Percentiles rank a stretch among this genome's conserved stretches.
phyloP scores from a whole-genome alignment of 1,140 invertebrate species.

The Oryzaephilus surinamensis region DNA sequence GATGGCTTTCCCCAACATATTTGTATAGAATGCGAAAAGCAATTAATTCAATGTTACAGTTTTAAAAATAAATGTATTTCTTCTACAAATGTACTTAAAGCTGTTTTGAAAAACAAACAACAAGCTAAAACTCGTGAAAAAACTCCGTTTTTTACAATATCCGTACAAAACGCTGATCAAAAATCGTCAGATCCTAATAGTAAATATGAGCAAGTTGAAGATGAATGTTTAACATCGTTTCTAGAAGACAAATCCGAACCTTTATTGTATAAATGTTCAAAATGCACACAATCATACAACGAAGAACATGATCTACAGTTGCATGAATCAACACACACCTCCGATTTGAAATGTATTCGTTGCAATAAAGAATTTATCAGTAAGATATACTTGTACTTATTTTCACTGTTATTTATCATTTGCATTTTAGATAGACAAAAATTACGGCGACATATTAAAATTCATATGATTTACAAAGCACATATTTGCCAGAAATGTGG shows the following conservation, averaged over 20 bases:
- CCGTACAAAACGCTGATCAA: neutral
- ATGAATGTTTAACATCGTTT: slow-evolving; percentile 13
- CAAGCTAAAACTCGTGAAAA: slow-evolving; percentile 1
- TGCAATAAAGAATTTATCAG: slow-evolving; percentile 12
- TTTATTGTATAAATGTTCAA: slow-evolving; percentile 10
- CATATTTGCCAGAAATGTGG: slow-evolving; percentile 27
- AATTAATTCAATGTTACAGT: slow-evolving; percentile 7
- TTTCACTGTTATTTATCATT: no score
- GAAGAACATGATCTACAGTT: slow-evolving; percentile 12
- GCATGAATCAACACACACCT: slow-evolving; percentile 14
- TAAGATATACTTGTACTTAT: slow-evolving; percentile 5
- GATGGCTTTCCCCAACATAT: slow-evolving; percentile 11
- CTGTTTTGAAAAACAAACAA: slow-evolving; percentile 2
- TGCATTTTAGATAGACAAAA: slow-evolving; percentile 14
- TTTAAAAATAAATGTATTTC: slow-evolving; percentile 14
- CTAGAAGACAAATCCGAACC: slow-evolving; percentile 9
- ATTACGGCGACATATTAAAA: slow-evolving; percentile 28
- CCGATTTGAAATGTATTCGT: slow-evolving; percentile 4
- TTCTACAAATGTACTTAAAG: slow-evolving; percentile 8
- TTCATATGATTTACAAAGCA: slow-evolving; percentile 26
- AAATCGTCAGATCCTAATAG: no score
- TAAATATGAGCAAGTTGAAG: neutral
- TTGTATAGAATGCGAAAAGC: slow-evolving; percentile 7
- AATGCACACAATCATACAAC: slow-evolving; percentile 15
- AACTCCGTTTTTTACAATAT: slow-evolving; percentile 1